These are phyloP conservation scores for Epizoanthus stellaris DNA, from an alignment of 92 coral and sea anemone species.

Conservation along the genomic window DNA sequence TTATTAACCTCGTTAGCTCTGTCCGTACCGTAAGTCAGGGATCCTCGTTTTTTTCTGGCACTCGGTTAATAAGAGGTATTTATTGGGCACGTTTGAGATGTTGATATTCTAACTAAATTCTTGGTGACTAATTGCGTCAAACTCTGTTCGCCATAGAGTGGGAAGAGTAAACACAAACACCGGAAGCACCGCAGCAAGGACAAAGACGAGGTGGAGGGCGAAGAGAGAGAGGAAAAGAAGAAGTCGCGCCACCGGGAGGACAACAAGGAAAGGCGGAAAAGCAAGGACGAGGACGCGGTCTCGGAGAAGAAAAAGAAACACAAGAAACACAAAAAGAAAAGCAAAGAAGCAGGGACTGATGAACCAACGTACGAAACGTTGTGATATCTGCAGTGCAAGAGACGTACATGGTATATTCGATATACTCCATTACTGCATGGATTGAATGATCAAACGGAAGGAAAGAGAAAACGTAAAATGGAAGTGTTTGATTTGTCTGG, in stretches of 20 bases:
- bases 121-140: background rate
- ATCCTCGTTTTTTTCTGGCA: too few relatives aligned
- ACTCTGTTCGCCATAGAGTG: conserved; percentile 52
- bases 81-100: background rate
- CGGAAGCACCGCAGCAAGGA: conserved; percentile 73
- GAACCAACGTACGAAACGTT: conserved; percentile 74
- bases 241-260: conserved; percentile 80
- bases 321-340: conserved; percentile 73
- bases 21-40: too few relatives aligned
- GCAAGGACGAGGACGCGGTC: conserved; percentile 73
- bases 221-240: conserved; percentile 62
- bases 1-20: too few relatives aligned
- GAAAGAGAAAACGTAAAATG: too few relatives aligned
- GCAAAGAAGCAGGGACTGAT: conserved; percentile 38
- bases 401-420: background rate
- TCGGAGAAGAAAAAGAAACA: conserved; percentile 79
- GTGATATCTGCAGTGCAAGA: conserved; percentile 31
- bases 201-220: conserved; percentile 64
- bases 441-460: too few relatives aligned
- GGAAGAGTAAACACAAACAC: conserved; percentile 78
- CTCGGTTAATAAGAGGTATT: background rate
- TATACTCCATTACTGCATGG: background rate
- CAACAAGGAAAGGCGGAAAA: conserved; percentile 66
- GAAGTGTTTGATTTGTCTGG: too few relatives aligned
- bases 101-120: background rate